Conservation (phyloP, 2,888 invertebrate species). For the Molorchus minor region DNA sequence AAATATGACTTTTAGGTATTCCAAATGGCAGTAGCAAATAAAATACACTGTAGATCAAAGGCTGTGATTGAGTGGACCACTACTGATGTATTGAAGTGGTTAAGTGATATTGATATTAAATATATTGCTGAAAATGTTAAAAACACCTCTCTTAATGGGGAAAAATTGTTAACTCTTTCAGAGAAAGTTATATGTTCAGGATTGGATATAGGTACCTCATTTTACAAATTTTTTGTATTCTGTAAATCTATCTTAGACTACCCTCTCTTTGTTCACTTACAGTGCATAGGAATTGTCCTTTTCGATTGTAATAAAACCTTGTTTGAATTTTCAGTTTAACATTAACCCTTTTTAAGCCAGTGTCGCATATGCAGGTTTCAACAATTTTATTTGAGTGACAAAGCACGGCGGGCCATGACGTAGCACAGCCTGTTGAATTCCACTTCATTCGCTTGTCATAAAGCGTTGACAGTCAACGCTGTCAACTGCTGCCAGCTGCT, state of each 20-base stretch:
- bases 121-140: constrained; percentile 63
- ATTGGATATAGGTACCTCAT: constrained; percentile 58
- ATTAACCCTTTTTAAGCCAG: no score
- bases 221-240: neutral
- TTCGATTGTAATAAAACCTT: no score
- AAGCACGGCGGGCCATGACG: no score
- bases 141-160: constrained; percentile 66
- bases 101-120: constrained; percentile 65
- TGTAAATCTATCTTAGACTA: no score
- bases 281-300: no score
- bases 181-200: constrained; percentile 62
- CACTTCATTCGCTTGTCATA: no score
- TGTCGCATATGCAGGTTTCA: no score
- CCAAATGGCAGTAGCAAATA: constrained; percentile 58
- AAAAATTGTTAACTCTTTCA: constrained; percentile 66
- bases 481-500: no score
- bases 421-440: no score
- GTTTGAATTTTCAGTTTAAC: neutral
- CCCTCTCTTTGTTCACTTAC: no score
- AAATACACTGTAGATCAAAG: constrained; percentile 57
- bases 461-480: no score
- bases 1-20: constrained; percentile 57
- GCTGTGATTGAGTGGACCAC: constrained; percentile 67
- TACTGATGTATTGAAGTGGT: constrained; percentile 69
- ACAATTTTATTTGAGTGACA: no score